Percentiles rank a stretch among this genome's conserved stretches.
phyloP scores from a whole-genome alignment of 2,888 invertebrate species.

The Plemyria rubiginata region DNA sequence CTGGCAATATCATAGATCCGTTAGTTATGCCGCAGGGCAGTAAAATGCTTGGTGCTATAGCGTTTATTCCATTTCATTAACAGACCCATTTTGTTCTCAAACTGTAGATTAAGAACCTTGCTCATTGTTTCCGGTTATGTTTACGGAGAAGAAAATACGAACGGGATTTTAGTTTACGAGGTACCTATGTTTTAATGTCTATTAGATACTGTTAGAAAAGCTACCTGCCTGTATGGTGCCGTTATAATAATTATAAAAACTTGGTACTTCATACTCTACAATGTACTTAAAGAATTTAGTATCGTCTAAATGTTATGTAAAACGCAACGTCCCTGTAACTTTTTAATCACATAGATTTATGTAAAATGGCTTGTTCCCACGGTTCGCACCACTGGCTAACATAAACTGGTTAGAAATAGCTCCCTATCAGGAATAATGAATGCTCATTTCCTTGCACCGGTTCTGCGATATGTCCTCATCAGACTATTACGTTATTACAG shows the following conservation, averaged over 20 bases:
- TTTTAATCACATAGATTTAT: slow-evolving; percentile 41
- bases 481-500: slow-evolving; percentile 32
- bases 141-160: not conserved
- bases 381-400: slow-evolving; percentile 47
- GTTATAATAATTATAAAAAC: not conserved
- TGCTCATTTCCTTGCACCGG: slow-evolving; percentile 49
- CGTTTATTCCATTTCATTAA: slow-evolving; percentile 8
- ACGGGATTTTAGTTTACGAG: slow-evolving; percentile 4
- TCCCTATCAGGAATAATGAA: slow-evolving; percentile 48
- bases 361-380: slow-evolving; percentile 55
- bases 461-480: slow-evolving; percentile 35
- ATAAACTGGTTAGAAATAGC: slow-evolving; percentile 48
- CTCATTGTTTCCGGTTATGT: slow-evolving; percentile 17
- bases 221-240: not conserved
- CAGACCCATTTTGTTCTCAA: slow-evolving; percentile 13
- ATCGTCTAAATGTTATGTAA: slow-evolving; percentile 14
- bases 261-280: not conserved
- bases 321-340: slow-evolving; percentile 27
- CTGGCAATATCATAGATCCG: slow-evolving; percentile 18
- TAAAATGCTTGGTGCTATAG: slow-evolving; percentile 8
- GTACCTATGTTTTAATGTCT: not conserved
- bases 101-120: slow-evolving; percentile 17
- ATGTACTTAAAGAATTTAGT: not conserved
- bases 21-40: slow-evolving; percentile 26
- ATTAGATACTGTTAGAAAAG: not conserved